Base-by-base conservation (phyloP, 2,888 invertebrate genomes). In the Teinopalpus imperialis region DNA sequence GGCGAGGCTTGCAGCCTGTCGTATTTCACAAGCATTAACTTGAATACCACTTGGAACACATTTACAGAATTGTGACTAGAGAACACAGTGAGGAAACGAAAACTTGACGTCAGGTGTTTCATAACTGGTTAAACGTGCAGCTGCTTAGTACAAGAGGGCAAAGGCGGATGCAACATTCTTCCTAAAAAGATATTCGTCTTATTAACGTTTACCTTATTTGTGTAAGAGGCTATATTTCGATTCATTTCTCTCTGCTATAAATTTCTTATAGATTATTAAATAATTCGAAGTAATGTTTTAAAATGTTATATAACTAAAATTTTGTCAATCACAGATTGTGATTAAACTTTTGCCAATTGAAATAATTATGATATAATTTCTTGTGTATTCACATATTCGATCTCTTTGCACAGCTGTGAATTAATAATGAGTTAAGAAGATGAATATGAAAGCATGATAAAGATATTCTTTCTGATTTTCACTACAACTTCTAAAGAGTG, bases 141-240 rank as follows among this genome's bases (percentile, higher is more conserved):
- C 45, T 45, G 45, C 27, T 27, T 10, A 31, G 30, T 24, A 13
- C 29, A 24, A 23, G 16, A 32, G 13, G 21, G 9, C 9, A 20
- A 30, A 13, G 40, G 13, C 40, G 24, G 39, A 32, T 45, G 45
- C 23, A 9, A 45, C 39, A 45, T 45, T 39, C 44, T 23, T 31
- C 16, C n/a, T 13, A 32, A 31, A 36, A 16, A 44, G 27, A 20
- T 12, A 10, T 16, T 3, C 13, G 4, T 16, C 12, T 30, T 30
- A 30, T 16, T 14, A 34, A 34, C 5, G 20, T 34, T 34, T 20
- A 21, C 14, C 3, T 16, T 30, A 30, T 16, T n/a, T 2, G 14
- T 14, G 7, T 8, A 30, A 30, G 7, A 6, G 5, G 29, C 13
- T 13, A 1, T 7, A 6, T 29, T 29, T 29, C 2, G 2, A 1